Evolutionary conservation across 2,888 invertebrate genomes (phyloP), one percentile per base, ranked within the genome.

Genomic region (Eumacrocentrus americanus): DNA sequence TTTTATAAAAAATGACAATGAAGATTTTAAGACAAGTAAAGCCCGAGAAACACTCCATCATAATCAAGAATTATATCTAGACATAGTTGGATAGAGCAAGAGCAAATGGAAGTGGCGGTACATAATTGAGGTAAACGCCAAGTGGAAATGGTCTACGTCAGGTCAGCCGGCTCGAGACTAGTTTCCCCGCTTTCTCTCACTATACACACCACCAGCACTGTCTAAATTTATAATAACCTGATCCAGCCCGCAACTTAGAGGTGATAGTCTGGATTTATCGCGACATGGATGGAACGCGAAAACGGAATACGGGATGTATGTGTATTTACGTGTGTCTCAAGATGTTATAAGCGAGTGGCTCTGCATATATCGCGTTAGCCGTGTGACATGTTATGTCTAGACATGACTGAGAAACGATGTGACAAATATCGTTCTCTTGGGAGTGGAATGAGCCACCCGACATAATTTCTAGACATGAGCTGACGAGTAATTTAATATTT

Each of bases 191-290:
- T 18, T 18, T 44, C 20, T 25, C 46, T 46, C 7, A 2, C n/a
- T n/a, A n/a, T n/a, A n/a, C n/a, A n/a, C n/a, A 46, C 3, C n/a
- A 1, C 25, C 14, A 1, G 11, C 11, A n/a, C 22, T 18, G 16
- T 44, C 54, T 54, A 54, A 54, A 54, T 54, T 54, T 44, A 54
- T 54, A 44, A 54, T 54, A 44, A 44, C 29, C 34, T 34, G 54
- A 54, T 54, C 35, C 42, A 44, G 25, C 18, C n/a, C 42, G 35
- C 11, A 54, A 22, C 44, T 44, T 29, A 54, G 34, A 44, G 16
- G 34, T 34, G 22, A 34, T 44, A 12, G 29, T 42, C 25, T 22
- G 20, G 29, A 53, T 42, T 42, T 53, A 53, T 42, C 2, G 29
- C 25, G 25, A 48, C 18, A 9, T 42, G 6, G 18, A 42, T 18